phyloP scores from a whole-genome alignment of 2,888 invertebrate genomes.

The Drosophila borealis region DNA sequence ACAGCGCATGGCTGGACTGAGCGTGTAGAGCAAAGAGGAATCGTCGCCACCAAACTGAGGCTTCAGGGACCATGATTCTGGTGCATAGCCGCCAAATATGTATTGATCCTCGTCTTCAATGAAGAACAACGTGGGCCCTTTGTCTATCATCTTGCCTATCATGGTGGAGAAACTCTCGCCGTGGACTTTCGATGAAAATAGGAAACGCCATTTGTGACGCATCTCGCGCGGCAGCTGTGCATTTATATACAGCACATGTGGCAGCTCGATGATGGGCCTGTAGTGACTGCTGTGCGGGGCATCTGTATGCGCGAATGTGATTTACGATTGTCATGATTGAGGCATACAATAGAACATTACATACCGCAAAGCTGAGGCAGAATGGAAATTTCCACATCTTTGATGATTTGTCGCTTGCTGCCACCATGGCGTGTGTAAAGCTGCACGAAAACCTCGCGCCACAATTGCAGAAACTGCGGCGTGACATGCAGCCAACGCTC shows the following conservation, averaged over 20 bases:
- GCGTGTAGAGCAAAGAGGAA: conserved; percentile 92
- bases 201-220: conserved; percentile 93
- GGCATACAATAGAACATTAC: conserved; percentile 3
- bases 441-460: conserved; percentile 86
- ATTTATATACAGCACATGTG: conserved; percentile 93
- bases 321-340: conserved; percentile 15
- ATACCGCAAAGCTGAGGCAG: conserved; percentile 67
- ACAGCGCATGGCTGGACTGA: conserved; percentile 92
- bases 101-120: conserved; percentile 92
- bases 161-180: conserved; percentile 96
- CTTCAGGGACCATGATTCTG: conserved; percentile 90
- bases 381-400: conserved; percentile 63
- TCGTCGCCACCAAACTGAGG: conserved; percentile 92
- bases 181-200: conserved; percentile 94
- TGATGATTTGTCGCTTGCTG: conserved; percentile 59
- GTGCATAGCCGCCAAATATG: conserved; percentile 96
- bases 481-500: conserved; percentile 85
- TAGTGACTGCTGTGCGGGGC: conserved; percentile 91
- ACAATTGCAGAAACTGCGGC: conserved; percentile 86
- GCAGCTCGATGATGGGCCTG: conserved; percentile 90
- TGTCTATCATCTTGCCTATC: conserved; percentile 90
- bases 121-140: conserved; percentile 93
- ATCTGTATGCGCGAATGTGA: conserved; percentile 83
- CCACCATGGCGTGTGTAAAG: conserved; percentile 84
- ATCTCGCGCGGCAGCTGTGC: conserved; percentile 90